A percentile compares a stretch with the other conserved stretches of the same genome.
phyloP scores from a whole-genome alignment of 1,140 invertebrate genomes.

The Cepaea nemoralis region DNA sequence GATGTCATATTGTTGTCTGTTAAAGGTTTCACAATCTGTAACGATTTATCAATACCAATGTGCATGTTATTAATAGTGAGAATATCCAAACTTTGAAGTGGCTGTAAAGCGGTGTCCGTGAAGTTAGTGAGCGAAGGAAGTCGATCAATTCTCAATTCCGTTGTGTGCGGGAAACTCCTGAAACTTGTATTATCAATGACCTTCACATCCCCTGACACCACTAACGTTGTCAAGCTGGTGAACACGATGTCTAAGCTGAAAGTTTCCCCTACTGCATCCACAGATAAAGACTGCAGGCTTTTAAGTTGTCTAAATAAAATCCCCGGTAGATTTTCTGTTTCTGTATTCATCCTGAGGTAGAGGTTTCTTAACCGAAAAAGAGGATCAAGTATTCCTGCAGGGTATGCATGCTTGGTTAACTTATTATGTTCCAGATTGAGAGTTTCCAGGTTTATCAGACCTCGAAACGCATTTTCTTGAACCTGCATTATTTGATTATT shows the following conservation, averaged over 20 bases:
- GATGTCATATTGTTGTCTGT: background rate
- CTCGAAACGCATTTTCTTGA: background rate
- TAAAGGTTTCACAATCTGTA: background rate
- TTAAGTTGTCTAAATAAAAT: background rate
- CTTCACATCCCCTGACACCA: background rate
- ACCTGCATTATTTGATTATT: background rate
- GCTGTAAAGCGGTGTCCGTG: background rate
- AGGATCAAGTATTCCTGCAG: background rate
- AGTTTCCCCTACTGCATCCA: background rate
- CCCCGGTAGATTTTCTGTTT: background rate
- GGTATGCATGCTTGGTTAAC: background rate
- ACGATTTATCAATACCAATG: background rate
- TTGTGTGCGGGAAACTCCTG: background rate
- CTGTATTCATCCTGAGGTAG: background rate
- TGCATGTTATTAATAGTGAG: background rate
- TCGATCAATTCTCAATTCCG: background rate
- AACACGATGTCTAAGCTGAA: background rate
- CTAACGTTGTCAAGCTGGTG: background rate
- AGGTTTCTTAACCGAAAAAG: background rate
- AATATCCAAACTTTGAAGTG: background rate
- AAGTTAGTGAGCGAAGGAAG: background rate
- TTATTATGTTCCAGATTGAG: background rate
- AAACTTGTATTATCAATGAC: background rate
- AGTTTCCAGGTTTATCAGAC: background rate
- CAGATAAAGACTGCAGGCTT: background rate